Percentiles rank a stretch among this genome's conserved stretches.
Conservation (phyloP, 2,113 vertebrate species). For the Charina bottae region DNA sequence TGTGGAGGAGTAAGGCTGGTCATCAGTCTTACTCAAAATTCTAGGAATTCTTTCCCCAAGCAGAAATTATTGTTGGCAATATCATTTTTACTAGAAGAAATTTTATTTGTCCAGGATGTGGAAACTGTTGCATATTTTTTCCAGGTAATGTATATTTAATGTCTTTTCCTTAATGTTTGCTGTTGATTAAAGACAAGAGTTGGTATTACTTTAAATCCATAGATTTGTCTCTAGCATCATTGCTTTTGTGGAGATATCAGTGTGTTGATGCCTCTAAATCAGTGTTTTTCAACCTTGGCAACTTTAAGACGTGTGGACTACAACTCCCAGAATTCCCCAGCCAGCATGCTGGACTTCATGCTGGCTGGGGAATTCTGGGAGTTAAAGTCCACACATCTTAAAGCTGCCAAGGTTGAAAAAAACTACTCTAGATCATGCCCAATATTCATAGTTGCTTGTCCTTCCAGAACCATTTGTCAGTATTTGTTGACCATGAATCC, state of each 20-base stretch:
- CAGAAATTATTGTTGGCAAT: not conserved
- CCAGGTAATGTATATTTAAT: not conserved
- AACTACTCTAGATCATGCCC: not conserved
- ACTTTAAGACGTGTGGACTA: not conserved
- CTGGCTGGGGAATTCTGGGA: not conserved
- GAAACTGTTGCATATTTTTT: not conserved
- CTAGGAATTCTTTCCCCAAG: not conserved
- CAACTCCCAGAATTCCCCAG: not conserved
- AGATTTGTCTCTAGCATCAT: not conserved
- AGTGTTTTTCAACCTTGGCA: not conserved
- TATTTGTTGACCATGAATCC: not conserved
- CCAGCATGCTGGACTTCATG: not conserved
- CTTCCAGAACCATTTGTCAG: not conserved
- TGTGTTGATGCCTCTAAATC: not conserved
- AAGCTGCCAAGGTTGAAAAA: not conserved
- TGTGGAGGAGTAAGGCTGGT: not conserved
- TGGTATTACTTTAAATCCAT: not conserved
- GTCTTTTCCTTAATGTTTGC: not conserved
- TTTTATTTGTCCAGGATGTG: not conserved
- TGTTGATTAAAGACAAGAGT: not conserved
- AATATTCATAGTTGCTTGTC: not conserved
- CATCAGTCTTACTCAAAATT: not conserved
- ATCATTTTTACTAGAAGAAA: not conserved
- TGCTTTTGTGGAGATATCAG: not conserved
- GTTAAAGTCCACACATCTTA: not conserved